A percentile compares a stretch with the other conserved stretches of the same genome.
These are phyloP conservation scores for Nibea albiflora DNA, from an alignment of 2,113 vertebrate species.

Conservation along the genomic window DNA sequence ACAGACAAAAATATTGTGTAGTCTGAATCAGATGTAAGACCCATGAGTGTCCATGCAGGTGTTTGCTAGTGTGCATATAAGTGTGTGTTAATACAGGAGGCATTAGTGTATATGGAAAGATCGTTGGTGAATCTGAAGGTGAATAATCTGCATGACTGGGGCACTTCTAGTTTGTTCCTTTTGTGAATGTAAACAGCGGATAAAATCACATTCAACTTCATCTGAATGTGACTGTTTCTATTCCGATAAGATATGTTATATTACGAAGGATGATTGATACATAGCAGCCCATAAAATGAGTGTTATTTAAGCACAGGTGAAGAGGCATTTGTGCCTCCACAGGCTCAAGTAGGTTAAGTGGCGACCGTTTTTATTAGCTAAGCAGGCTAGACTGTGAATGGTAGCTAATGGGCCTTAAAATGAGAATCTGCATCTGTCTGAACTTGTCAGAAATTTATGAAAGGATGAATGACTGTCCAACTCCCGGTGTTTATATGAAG, in stretches of 20 bases:
- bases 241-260: background rate
- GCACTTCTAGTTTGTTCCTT: background rate
- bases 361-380: background rate
- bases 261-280: background rate
- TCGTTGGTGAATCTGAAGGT: background rate
- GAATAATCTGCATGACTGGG: background rate
- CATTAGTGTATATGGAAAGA: background rate
- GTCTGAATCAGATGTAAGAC: too few species aligned
- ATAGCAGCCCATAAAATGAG: background rate
- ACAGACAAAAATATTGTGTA: too few species aligned
- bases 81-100: background rate
- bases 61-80: background rate
- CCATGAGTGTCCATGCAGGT: too few species aligned
- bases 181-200: background rate
- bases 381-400: background rate
- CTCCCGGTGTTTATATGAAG: background rate
- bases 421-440: background rate
- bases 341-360: background rate
- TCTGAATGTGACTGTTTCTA: background rate
- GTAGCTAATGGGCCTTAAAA: background rate
- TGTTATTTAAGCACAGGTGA: background rate
- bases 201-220: background rate
- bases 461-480: background rate
- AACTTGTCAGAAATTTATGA: background rate
- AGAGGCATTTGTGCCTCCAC: background rate